A percentile compares a stretch with the other conserved stretches of the same genome.
Conservation (phyloP, 1,140 invertebrate genomes). For the Geopemphigus sp. region DNA sequence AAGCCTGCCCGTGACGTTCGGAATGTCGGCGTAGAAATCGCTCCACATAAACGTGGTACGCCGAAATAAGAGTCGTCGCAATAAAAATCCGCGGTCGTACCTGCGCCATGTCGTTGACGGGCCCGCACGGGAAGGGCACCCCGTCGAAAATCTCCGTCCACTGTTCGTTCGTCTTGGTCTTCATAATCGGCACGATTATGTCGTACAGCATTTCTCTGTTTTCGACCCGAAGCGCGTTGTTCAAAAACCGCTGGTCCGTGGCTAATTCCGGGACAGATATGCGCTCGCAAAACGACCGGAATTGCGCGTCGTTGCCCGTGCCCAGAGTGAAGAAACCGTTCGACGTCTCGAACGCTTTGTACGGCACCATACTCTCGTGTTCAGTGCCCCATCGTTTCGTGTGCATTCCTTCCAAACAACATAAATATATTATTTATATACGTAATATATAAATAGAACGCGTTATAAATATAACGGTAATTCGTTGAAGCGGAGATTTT, state of each 20-base stretch:
- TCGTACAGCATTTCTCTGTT: conserved; percentile 70
- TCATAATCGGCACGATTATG: conserved; percentile 65
- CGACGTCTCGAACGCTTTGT: conserved; percentile 80
- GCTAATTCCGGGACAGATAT: conserved; percentile 65
- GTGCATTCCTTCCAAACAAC: too few species aligned
- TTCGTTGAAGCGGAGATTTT: too few species aligned
- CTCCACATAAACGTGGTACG: too few species aligned
- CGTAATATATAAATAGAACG: too few species aligned
- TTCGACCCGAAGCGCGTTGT: conserved; percentile 72
- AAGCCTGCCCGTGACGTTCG: too few species aligned
- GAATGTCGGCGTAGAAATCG: too few species aligned
- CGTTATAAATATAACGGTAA: too few species aligned
- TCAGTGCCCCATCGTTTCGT: conserved; percentile 75
- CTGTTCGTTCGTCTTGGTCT: conserved; percentile 68
- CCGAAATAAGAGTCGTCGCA: too few species aligned
- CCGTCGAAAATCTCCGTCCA: conserved; percentile 75
- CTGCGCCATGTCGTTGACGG: conserved; percentile 80
- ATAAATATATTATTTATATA: too few species aligned
- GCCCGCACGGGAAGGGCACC: conserved; percentile 80
- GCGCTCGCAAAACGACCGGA: conserved; percentile 66
- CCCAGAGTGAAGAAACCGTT: conserved; percentile 83
- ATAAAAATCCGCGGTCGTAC: conserved; percentile 55
- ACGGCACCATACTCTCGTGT: conserved; percentile 93
- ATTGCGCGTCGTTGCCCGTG: conserved; percentile 77
- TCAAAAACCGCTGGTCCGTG: conserved; percentile 65